phyloP scores from a whole-genome alignment of 2,797 vertebrate genomes.

The Crax fasciolata region DNA sequence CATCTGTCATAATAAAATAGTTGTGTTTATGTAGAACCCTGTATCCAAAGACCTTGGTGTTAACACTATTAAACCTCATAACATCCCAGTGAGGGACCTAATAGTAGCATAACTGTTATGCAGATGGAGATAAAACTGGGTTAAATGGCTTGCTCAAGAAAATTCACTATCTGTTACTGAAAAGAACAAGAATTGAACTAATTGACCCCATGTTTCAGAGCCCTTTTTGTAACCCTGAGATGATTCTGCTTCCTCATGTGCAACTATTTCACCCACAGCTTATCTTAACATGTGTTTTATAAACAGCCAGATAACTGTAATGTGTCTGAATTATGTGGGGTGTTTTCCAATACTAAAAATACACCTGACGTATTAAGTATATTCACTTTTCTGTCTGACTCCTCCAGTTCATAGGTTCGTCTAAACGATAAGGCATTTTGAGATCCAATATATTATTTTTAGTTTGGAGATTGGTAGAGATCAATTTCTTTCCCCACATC shows the following conservation, averaged over 20 bases:
- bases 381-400: constrained; percentile 45
- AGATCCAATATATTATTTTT: constrained; percentile 63
- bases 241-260: background rate
- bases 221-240: constrained; percentile 1
- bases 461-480: constrained; percentile 57
- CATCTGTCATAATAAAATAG: constrained; percentile 21
- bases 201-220: constrained; percentile 31
- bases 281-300: background rate
- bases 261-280: background rate
- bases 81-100: constrained; percentile 30
- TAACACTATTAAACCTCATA: constrained; percentile 19
- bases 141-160: constrained; percentile 42
- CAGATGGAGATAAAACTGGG: constrained; percentile 50
- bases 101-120: constrained; percentile 41
- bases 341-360: constrained; percentile 36
- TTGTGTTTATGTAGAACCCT: constrained; percentile 21
- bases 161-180: constrained; percentile 17
- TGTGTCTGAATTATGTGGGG: background rate
- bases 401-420: constrained; percentile 30
- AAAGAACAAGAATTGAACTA: constrained; percentile 8
- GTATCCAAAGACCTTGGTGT: background rate
- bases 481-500: constrained; percentile 54
- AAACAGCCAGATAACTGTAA: background rate
- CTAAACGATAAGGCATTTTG: constrained; percentile 25
- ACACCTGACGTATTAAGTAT: constrained; percentile 25